A percentile compares a stretch with the other conserved stretches of the same genome.
Conservation (phyloP, 2,113 vertebrate genomes). For the Gadus chalcogrammus region DNA sequence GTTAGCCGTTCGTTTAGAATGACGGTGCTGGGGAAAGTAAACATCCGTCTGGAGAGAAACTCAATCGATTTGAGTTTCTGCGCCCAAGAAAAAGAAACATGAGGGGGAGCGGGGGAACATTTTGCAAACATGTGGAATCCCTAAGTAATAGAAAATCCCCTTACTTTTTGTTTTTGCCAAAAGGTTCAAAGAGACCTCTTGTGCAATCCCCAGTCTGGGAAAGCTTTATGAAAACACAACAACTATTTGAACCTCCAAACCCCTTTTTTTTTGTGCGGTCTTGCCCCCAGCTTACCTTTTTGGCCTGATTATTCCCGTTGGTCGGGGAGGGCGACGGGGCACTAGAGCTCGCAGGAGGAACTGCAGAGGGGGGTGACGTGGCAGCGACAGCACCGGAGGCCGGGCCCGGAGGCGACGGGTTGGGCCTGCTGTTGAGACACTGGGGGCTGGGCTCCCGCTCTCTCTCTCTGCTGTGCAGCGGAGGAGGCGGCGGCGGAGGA, state of each 20-base stretch:
- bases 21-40: too few relatives aligned
- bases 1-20: too few relatives aligned
- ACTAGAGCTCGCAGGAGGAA: constrained; percentile 48
- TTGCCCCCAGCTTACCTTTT: constrained; percentile 62
- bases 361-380: constrained; percentile 50
- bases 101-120: neutral
- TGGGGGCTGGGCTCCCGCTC: constrained; percentile 64
- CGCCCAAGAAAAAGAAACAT: neutral
- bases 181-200: constrained; percentile 15
- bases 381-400: constrained; percentile 51
- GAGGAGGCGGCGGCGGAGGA: neutral
- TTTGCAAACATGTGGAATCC: constrained; percentile 10
- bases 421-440: constrained; percentile 48
- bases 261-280: neutral
- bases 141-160: constrained; percentile 5
- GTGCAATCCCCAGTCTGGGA: constrained; percentile 3
- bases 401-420: constrained; percentile 42
- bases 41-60: neutral
- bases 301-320: constrained; percentile 63
- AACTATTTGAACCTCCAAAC: neutral
- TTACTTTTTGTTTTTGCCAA: constrained; percentile 14
- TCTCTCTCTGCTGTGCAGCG: constrained; percentile 63
- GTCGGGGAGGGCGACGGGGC: constrained; percentile 55
- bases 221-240: constrained; percentile 9
- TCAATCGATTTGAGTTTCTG: neutral